phyloP scores from a whole-genome alignment of 2,113 vertebrate genomes.

The Meleagris gallopavo region DNA sequence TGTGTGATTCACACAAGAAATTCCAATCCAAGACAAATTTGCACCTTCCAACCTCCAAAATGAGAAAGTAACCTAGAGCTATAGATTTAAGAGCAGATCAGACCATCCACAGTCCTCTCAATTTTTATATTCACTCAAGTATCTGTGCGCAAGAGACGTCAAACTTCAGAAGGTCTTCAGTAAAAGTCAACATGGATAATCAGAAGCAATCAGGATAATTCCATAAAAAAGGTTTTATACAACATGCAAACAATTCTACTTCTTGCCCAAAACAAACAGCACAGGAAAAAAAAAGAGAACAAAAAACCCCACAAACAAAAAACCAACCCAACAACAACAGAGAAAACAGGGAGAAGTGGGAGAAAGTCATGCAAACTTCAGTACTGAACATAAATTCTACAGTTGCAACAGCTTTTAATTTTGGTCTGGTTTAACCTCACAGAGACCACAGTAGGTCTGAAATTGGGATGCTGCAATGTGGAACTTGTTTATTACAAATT shows the following conservation, averaged over 20 bases:
- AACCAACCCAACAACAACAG: background rate
- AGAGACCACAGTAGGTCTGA: background rate
- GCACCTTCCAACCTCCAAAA: background rate
- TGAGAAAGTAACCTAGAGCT: background rate
- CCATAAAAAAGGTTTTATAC: background rate
- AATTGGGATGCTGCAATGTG: background rate
- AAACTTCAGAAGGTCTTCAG: background rate
- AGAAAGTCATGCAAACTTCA: background rate
- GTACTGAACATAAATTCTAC: background rate
- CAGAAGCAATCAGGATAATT: background rate
- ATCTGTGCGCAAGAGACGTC: background rate
- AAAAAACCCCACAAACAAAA: background rate
- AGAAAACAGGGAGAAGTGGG: background rate
- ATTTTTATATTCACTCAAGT: background rate
- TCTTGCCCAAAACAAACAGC: background rate
- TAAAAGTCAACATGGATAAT: background rate
- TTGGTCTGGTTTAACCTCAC: background rate
- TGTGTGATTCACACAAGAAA: background rate
- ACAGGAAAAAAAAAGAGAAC: background rate
- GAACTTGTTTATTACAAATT: background rate
- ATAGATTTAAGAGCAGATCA: background rate
- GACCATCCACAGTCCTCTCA: background rate
- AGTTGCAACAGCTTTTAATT: background rate
- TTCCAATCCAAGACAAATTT: background rate
- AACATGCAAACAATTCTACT: constrained; percentile 5